Base-by-base conservation (phyloP, 2,888 invertebrate species). In the Drosophila macrothrix region DNA sequence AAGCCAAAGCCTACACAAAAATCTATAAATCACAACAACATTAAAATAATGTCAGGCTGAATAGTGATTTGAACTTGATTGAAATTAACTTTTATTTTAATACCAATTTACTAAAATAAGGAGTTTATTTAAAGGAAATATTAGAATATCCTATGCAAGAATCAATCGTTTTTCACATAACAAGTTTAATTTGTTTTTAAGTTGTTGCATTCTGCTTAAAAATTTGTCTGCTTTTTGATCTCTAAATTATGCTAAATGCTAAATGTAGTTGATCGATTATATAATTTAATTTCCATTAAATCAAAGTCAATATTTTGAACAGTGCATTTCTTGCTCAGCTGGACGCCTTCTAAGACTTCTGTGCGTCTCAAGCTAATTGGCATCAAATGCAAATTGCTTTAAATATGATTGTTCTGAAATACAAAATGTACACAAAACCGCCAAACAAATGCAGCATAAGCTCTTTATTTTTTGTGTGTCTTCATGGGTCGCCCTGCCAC, bases 401-500 rank as follows among this genome's bases (percentile, higher is more conserved):
- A 60, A 72, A 73, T 65, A 25, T 55, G 37, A 54, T 71, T 63
- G 39, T 50, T 37, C 54, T 58, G 43, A 25, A 43, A 59, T 50
- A 46, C 60, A 64, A 54, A 61, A 59, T 73, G 61, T 60, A 10
- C 19, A 19, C 39, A 74, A 82, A 86, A 82, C 88, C 85, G 81
- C 85, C 70, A 77, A 86, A 81, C 83, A 84, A 89, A 79, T 86
- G 89, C 85, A 89, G 85, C 81, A 89, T 80, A 80, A 67, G 78
- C 80, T 73, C 69, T 82, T 71, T 83, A 68, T 50, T 73, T 64
- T 14, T 28, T 12, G 22, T 28, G 35, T 25, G 35, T 16, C 10
- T 12, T 22, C 22, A 12, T 53, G 7, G 25, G 59, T 52, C 43
- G 19, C 22, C 37, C n/a, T 37, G 62, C 52, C 79, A 73, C 70